These are phyloP conservation scores for Morpho helenor DNA, from an alignment of 2,888 invertebrate species.

Conservation along the genomic window DNA sequence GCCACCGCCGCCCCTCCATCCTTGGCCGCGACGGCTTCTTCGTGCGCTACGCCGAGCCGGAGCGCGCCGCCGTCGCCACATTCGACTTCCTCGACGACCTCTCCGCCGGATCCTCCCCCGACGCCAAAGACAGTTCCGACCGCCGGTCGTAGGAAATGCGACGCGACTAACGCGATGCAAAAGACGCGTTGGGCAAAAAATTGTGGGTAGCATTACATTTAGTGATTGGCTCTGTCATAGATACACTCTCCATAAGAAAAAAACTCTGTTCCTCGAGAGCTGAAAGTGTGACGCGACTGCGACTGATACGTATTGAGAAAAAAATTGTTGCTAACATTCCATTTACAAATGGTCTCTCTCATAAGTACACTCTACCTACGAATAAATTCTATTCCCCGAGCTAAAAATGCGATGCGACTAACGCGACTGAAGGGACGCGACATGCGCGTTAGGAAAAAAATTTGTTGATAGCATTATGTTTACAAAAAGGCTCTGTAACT, in stretches of 20 bases:
- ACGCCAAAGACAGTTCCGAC: slow-evolving; percentile 60
- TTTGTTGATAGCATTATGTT: too few relatives aligned
- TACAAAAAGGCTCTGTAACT: too few relatives aligned
- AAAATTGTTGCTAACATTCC: too few relatives aligned
- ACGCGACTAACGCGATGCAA: slow-evolving; percentile 1
- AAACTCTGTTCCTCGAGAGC: too few relatives aligned
- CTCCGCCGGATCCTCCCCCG: slow-evolving; percentile 65
- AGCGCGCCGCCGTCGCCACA: slow-evolving; percentile 87
- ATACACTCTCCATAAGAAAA: too few relatives aligned
- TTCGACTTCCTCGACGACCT: slow-evolving; percentile 90
- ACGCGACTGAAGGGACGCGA: neutral
- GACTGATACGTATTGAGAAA: too few relatives aligned
- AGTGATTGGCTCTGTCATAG: too few relatives aligned
- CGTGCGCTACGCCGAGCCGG: slow-evolving; percentile 87
- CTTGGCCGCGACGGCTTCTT: slow-evolving; percentile 88
- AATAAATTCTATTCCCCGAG: slow-evolving; percentile 29
- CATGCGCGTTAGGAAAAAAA: neutral
- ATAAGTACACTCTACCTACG: too few relatives aligned
- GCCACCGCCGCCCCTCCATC: slow-evolving; percentile 82
- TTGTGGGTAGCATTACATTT: too few relatives aligned
- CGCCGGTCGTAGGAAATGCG: neutral
- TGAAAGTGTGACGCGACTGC: too few relatives aligned
- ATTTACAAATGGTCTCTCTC: too few relatives aligned
- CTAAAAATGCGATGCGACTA: neutral
- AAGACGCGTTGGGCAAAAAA: neutral